A percentile compares a stretch with the other conserved stretches of the same genome.
phyloP scores from a whole-genome alignment of 2,113 vertebrate genomes.

The Indicator maculatus region DNA sequence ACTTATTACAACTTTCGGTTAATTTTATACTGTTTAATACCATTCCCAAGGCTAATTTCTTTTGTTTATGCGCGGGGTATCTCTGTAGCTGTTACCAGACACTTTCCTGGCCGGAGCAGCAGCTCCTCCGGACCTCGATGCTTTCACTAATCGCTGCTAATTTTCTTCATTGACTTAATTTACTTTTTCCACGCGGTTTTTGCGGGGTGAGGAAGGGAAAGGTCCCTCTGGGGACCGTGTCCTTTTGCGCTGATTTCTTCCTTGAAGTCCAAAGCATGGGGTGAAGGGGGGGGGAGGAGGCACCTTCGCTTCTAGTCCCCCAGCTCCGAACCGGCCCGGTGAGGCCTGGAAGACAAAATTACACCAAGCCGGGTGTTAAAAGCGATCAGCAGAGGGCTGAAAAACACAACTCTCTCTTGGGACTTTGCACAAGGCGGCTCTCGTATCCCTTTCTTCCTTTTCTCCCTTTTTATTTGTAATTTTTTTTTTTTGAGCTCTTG shows the following conservation, averaged over 20 bases:
- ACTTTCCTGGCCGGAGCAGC: conserved; percentile 18
- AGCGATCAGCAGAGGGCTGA: conserved; percentile 1
- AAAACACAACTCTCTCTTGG: conserved; percentile 11
- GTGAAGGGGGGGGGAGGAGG: accelerated
- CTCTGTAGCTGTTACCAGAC: conserved; percentile 1
- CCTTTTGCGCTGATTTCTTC: not conserved
- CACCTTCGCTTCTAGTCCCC: not conserved
- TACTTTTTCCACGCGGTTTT: conserved; percentile 76
- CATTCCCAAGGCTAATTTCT: conserved; percentile 51
- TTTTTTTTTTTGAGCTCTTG: not conserved
- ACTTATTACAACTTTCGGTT: conserved; percentile 63
- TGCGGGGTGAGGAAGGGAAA: not conserved
- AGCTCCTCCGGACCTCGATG: not conserved
- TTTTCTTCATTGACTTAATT: conserved; percentile 82
- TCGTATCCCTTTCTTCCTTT: not conserved
- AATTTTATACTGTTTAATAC: conserved; percentile 65
- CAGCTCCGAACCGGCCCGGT: not conserved
- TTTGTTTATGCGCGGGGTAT: conserved; percentile 62
- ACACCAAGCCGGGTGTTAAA: not conserved
- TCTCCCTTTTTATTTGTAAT: too few species aligned
- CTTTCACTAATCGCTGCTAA: conserved; percentile 72
- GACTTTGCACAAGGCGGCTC: not conserved
- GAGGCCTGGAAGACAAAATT: not conserved
- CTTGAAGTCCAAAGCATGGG: accelerated
- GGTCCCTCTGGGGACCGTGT: not conserved